Conservation (phyloP, 2,888 invertebrate genomes). For the Miltochrista miniata region DNA sequence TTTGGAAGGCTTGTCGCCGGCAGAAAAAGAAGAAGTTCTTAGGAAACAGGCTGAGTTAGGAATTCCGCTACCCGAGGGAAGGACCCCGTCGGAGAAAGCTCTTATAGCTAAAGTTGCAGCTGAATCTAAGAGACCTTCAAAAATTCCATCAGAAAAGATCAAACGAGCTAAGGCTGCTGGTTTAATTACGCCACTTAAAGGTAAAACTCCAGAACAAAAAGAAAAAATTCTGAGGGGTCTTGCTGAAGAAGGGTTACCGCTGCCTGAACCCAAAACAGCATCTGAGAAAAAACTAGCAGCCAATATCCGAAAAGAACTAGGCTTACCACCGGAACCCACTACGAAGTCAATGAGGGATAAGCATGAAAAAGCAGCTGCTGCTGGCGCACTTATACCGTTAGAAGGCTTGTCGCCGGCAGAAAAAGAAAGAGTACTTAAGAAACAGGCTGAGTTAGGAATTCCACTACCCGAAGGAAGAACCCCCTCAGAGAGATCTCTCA, state of each 20-base stretch:
- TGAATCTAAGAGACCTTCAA: constrained; percentile 2
- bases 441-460: constrained; percentile 11
- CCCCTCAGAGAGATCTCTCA: constrained; percentile 23
- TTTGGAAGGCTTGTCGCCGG: constrained; percentile 2
- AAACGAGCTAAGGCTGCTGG: neutral
- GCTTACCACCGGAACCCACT: constrained; percentile 8
- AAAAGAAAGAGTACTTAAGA: constrained; percentile 21
- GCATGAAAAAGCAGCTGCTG: constrained; percentile 8
- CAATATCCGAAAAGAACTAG: constrained; percentile 17
- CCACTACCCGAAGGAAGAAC: constrained; percentile 33
- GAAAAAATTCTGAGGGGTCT: constrained; percentile 4
- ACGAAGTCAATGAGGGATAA: neutral
- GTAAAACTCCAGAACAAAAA: constrained; percentile 24
- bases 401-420: constrained; percentile 25
- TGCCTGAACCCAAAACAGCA: constrained; percentile 7
- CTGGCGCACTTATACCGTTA: constrained; percentile 17
- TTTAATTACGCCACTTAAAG: constrained; percentile 21
- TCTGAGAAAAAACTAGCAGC: constrained; percentile 21
- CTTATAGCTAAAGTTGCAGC: constrained; percentile 26
- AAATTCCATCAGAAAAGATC: neutral
- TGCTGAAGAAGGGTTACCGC: constrained; percentile 8
- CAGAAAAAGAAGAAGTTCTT: constrained; percentile 13
- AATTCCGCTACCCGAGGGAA: constrained; percentile 15
- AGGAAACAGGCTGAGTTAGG: neutral
- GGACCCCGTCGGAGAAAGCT: constrained; percentile 34